phyloP scores from a whole-genome alignment of 2,113 vertebrate species.

The Perognathus longimembris region DNA sequence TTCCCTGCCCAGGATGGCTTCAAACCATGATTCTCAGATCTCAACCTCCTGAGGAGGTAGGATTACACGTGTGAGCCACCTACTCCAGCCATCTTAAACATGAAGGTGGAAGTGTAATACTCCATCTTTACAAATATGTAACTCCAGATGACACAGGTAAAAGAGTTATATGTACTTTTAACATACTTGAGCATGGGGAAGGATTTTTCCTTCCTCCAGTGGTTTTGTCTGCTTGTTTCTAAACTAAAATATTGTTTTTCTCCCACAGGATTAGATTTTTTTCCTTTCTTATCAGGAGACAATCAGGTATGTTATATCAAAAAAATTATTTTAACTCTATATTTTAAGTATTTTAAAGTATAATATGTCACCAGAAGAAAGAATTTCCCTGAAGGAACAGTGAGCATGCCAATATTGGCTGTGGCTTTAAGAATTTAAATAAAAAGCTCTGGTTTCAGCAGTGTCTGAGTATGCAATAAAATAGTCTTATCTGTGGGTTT shows the following conservation, averaged over 20 bases:
- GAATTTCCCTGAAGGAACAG: slow-evolving; percentile 35
- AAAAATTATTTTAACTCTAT: slow-evolving; percentile 55
- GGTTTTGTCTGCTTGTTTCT: not conserved
- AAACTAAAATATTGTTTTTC: slow-evolving; percentile 68
- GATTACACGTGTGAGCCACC: too few relatives aligned
- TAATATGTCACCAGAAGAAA: slow-evolving; percentile 4
- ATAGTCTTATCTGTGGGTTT: not conserved
- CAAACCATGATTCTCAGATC: too few relatives aligned
- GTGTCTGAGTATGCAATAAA: not conserved
- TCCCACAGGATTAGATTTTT: slow-evolving; percentile 96
- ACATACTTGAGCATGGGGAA: slow-evolving; percentile 1
- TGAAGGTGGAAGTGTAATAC: not conserved
- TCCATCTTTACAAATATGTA: not conserved
- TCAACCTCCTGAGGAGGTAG: too few relatives aligned
- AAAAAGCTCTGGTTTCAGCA: slow-evolving; percentile 39
- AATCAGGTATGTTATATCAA: slow-evolving; percentile 93
- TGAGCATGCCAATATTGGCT: not conserved
- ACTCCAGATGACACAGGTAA: not conserved
- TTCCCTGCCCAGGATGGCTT: too few relatives aligned
- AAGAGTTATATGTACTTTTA: not conserved
- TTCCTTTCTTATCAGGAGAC: slow-evolving; percentile 98
- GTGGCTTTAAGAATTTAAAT: slow-evolving; percentile 38
- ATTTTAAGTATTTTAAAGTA: slow-evolving; percentile 28
- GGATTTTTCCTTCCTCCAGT: too few relatives aligned
- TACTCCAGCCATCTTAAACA: not conserved